Evolutionary conservation across 2,888 invertebrate species (phyloP).

Genomic region (Scaptomyza cyrtandrae): DNA sequence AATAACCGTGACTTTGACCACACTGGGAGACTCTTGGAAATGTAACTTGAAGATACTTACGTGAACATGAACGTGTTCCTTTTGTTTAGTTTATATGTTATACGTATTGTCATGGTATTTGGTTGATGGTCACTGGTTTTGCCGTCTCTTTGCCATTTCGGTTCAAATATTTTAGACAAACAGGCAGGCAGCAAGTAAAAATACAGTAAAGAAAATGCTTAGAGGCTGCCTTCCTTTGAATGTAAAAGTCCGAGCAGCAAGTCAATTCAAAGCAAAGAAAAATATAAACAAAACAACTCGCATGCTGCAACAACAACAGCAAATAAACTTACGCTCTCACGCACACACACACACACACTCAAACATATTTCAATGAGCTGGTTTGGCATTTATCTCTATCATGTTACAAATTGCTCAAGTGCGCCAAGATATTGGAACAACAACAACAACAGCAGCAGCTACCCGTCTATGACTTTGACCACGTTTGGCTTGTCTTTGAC

Average conservation of each 20-base stretch:
- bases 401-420: constrained; percentile 78
- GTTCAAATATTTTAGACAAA: constrained; percentile 74
- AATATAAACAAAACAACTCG: constrained; percentile 68
- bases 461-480: constrained; percentile 62
- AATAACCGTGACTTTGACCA: background rate
- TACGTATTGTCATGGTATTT: background rate
- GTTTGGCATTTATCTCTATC: constrained; percentile 69
- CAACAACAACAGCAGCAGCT: constrained; percentile 3
- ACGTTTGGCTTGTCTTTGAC: constrained; percentile 66
- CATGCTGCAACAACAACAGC: constrained; percentile 18
- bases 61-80: background rate
- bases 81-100: background rate
- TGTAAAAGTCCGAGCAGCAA: constrained; percentile 53
- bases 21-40: background rate
- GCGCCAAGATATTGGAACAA: constrained; percentile 69
- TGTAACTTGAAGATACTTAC: background rate
- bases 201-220: constrained; percentile 24
- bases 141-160: constrained; percentile 59
- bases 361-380: constrained; percentile 43
- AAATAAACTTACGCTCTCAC: constrained; percentile 18
- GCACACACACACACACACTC: constrained; percentile 11
- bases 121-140: constrained; percentile 11
- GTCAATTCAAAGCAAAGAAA: constrained; percentile 76
- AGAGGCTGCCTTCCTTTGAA: constrained; percentile 21
- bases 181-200: constrained; percentile 25